A percentile compares a stretch with the other conserved stretches of the same genome.
phyloP scores from a whole-genome alignment of 1,140 invertebrate genomes.

The Hyles euphorbiae region DNA sequence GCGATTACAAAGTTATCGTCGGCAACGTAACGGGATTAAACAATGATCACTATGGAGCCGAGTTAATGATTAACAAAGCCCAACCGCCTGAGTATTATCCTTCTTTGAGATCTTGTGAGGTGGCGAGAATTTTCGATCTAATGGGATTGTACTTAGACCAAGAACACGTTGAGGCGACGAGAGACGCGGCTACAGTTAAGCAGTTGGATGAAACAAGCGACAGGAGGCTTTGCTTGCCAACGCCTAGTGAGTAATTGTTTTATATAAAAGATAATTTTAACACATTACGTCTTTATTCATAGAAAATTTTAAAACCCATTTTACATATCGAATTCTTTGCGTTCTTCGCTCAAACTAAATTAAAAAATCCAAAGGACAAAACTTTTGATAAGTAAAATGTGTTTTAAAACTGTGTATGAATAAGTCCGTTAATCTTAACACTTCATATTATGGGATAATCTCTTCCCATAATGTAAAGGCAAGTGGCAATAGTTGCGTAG shows the following conservation, averaged over 20 bases:
- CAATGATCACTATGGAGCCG: constrained; percentile 54
- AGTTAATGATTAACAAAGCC: constrained; percentile 42
- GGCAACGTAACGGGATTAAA: constrained; percentile 56
- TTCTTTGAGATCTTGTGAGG: constrained; percentile 33
- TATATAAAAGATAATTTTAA: constrained; percentile 8
- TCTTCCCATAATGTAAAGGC: too few relatives aligned
- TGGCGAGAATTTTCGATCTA: constrained; percentile 41
- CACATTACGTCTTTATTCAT: too few relatives aligned
- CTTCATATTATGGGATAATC: too few relatives aligned
- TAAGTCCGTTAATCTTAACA: too few relatives aligned
- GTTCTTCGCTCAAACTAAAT: too few relatives aligned
- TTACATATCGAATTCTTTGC: too few relatives aligned
- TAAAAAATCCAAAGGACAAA: too few relatives aligned
- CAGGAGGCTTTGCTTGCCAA: constrained; percentile 42
- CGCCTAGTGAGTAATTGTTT: constrained; percentile 45
- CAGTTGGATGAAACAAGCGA: constrained; percentile 43
- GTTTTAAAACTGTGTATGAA: too few relatives aligned
- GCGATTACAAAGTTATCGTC: constrained; percentile 61
- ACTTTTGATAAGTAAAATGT: too few relatives aligned
- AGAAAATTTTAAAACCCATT: too few relatives aligned
- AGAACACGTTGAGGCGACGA: constrained; percentile 35
- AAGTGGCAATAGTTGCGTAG: too few relatives aligned
- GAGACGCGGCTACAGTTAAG: constrained; percentile 32
- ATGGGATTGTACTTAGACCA: constrained; percentile 41
- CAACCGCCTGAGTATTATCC: constrained; percentile 47